phyloP scores from a whole-genome alignment of 2,888 invertebrate genomes.

The Drosophila stalkeri region DNA sequence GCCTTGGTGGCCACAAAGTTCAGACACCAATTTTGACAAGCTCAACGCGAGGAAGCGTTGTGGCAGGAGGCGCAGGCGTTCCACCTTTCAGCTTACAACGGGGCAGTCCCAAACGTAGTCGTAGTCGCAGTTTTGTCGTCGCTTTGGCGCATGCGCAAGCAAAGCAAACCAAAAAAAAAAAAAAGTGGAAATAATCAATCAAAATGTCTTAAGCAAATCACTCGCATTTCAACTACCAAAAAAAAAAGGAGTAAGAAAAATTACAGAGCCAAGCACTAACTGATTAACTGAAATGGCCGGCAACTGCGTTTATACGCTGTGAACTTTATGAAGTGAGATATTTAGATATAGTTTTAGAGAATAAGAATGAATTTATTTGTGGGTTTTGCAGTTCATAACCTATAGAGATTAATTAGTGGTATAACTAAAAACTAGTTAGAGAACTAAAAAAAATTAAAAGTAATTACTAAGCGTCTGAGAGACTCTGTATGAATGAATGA shows the following conservation, averaged over 20 bases:
- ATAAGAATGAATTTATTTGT: neutral
- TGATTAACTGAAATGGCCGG: conserved; percentile 30
- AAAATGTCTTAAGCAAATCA: conserved; percentile 81
- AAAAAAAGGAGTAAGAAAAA: conserved; percentile 44
- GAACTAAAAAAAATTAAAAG: no score
- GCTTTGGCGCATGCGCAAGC: conserved; percentile 61
- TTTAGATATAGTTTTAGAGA: neutral
- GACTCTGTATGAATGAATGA: no score
- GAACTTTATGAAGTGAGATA: neutral
- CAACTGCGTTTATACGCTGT: conserved; percentile 30
- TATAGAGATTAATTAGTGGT: neutral
- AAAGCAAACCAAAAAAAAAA: conserved; percentile 2
- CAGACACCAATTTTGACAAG: conserved; percentile 35
- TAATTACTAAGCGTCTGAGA: no score
- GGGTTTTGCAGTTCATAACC: neutral
- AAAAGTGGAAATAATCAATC: conserved; percentile 73
- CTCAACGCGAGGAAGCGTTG: conserved; percentile 48
- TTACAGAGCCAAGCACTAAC: conserved; percentile 49
- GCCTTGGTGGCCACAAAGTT: conserved; percentile 41
- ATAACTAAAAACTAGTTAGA: no score
- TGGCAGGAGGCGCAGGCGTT: conserved; percentile 1
- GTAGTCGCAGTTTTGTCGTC: conserved; percentile 61
- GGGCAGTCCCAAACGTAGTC: conserved; percentile 25
- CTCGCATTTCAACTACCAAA: conserved; percentile 74
- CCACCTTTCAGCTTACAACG: neutral